Percentiles rank a stretch among this genome's conserved stretches.
phyloP scores from a whole-genome alignment of 1,140 invertebrate genomes.

The Drosophila nikananu region DNA sequence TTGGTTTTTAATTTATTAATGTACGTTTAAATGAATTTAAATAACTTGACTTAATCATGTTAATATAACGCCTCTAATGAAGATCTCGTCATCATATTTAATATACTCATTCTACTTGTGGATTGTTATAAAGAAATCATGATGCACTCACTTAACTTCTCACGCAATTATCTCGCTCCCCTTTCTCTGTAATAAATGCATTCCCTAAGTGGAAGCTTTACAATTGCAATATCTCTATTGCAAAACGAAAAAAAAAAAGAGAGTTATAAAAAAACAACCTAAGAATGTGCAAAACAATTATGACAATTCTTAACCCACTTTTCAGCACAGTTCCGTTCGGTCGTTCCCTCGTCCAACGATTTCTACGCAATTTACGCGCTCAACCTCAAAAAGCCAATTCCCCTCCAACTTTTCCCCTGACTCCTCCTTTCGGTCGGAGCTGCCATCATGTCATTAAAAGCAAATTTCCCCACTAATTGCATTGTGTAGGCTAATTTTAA shows the following conservation, averaged over 20 bases:
- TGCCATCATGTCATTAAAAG: conserved; percentile 60
- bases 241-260: conserved; percentile 20
- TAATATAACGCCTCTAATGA: conserved; percentile 5
- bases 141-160: conserved; percentile 33
- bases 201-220: conserved; percentile 33
- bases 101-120: neutral
- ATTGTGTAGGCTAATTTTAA: conserved; percentile 74
- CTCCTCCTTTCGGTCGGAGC: conserved; percentile 8
- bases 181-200: conserved; percentile 31
- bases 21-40: neutral
- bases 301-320: conserved; percentile 79
- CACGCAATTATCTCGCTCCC: conserved; percentile 41
- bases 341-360: conserved; percentile 36
- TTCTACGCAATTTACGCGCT: conserved; percentile 65
- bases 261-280: neutral
- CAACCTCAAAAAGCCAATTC: conserved; percentile 57
- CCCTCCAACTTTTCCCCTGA: conserved; percentile 13
- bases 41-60: neutral
- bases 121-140: conserved; percentile 43
- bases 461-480: conserved; percentile 75
- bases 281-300: conserved; percentile 67
- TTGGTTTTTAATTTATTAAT: conserved; percentile 1
- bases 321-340: conserved; percentile 32
- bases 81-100: conserved; percentile 8
- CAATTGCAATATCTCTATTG: conserved; percentile 66